These are phyloP conservation scores for Acanthurus tractus DNA, from an alignment of 2,797 vertebrate species.

Conservation along the genomic window DNA sequence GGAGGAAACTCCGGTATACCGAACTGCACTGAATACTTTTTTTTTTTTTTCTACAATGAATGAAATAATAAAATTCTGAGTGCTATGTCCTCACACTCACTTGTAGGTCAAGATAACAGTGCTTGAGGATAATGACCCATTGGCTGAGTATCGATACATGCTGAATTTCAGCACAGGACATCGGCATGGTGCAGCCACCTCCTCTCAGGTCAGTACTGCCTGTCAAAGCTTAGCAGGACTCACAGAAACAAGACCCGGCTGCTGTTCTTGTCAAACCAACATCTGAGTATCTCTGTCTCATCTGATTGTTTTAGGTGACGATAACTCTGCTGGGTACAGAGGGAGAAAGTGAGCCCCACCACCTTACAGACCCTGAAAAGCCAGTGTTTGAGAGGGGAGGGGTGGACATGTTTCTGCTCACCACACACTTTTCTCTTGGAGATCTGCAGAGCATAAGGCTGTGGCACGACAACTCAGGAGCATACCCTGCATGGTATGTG, in stretches of 20 bases:
- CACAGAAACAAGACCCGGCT: neutral
- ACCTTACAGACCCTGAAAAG: conserved; percentile 88
- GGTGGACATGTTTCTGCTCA: conserved; percentile 91
- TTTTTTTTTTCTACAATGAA: neutral
- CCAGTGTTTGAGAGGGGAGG: conserved; percentile 92
- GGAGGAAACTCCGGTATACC: neutral
- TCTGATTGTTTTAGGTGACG: conserved; percentile 86
- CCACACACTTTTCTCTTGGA: conserved; percentile 93
- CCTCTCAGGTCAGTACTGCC: conserved; percentile 88
- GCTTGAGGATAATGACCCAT: conserved; percentile 93
- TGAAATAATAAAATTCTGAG: neutral
- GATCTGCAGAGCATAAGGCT: conserved; percentile 91
- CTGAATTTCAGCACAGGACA: conserved; percentile 92
- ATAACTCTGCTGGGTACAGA: conserved; percentile 90
- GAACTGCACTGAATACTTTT: too few relatives aligned
- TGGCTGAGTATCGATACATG: conserved; percentile 94
- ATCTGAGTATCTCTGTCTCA: neutral
- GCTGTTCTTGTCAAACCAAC: neutral
- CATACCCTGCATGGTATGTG: conserved; percentile 89
- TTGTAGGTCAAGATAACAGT: conserved; percentile 92
- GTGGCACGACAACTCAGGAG: conserved; percentile 96
- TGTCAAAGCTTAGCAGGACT: neutral
- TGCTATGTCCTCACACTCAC: neutral
- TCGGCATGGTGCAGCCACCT: conserved; percentile 91
- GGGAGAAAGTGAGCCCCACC: conserved; percentile 95